phyloP scores from a whole-genome alignment of 2,797 vertebrate species.

The Yasuhikotakia modesta region DNA sequence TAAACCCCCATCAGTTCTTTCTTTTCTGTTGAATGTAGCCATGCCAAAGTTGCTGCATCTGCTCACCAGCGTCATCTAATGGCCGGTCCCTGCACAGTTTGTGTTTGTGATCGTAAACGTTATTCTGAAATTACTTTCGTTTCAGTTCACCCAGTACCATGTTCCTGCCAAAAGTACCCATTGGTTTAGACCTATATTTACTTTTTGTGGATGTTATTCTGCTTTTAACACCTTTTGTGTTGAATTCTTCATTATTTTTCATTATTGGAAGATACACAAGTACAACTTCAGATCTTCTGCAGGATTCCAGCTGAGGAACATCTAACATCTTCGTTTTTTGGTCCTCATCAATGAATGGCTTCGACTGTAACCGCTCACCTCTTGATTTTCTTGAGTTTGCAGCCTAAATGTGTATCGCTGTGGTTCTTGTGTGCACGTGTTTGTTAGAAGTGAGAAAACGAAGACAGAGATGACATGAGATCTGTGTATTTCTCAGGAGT shows the following conservation, averaged over 20 bases:
- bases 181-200: neutral
- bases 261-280: neutral
- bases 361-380: neutral
- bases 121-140: neutral
- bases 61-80: neutral
- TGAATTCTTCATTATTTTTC: neutral
- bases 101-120: neutral
- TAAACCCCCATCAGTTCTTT: slow-evolving; percentile 46
- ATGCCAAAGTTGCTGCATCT: too few relatives aligned
- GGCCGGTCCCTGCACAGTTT: neutral
- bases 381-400: neutral
- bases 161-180: neutral
- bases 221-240: slow-evolving; percentile 17
- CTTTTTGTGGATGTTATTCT: slow-evolving; percentile 6
- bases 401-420: neutral
- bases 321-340: slow-evolving; percentile 6
- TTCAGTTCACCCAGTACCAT: neutral
- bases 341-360: slow-evolving; percentile 11
- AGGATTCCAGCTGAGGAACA: neutral
- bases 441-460: neutral
- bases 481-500: slow-evolving; percentile 81
- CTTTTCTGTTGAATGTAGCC: slow-evolving; percentile 5
- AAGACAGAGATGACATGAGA: slow-evolving; percentile 16
- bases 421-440: neutral
- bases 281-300: neutral